Conservation (phyloP, 2,797 vertebrate genomes). For the Sparidentex hasta region DNA sequence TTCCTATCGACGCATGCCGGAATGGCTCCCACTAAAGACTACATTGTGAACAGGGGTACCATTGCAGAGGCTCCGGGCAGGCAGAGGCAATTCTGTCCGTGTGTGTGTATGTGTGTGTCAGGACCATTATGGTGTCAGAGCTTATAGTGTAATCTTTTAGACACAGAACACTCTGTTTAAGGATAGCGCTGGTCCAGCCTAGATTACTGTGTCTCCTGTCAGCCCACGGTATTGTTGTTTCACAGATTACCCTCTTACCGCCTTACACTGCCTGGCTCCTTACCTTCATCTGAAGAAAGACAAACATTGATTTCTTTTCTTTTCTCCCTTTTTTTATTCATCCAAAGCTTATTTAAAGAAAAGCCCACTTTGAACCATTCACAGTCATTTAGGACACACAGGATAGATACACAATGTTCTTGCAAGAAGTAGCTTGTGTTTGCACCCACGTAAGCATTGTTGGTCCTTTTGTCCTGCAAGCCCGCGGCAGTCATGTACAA, state of each 20-base stretch:
- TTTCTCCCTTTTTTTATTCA: constrained; percentile 63
- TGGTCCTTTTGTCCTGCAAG: constrained; percentile 37
- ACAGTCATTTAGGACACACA: constrained; percentile 52
- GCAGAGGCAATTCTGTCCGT: constrained; percentile 37
- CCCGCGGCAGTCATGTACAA: constrained; percentile 14
- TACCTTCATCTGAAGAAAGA: constrained; percentile 76
- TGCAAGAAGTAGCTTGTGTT: constrained; percentile 23
- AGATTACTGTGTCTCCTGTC: constrained; percentile 79
- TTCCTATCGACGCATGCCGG: constrained; percentile 66
- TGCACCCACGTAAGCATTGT: constrained; percentile 15
- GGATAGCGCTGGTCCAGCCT: constrained; percentile 71
- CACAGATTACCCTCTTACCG: constrained; percentile 78
- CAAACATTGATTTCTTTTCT: constrained; percentile 78
- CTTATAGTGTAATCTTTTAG: constrained; percentile 78
- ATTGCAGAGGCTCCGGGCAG: constrained; percentile 46
- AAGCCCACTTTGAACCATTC: constrained; percentile 50
- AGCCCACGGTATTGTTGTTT: constrained; percentile 78
- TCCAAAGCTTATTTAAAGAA: constrained; percentile 53
- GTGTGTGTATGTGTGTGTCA: constrained; percentile 49
- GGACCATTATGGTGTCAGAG: constrained; percentile 74
- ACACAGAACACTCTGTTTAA: constrained; percentile 78
- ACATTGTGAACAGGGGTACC: constrained; percentile 52
- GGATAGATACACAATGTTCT: constrained; percentile 47
- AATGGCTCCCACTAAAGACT: constrained; percentile 39
- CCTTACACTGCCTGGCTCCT: constrained; percentile 58